Evolutionary conservation across 2,888 invertebrate species (phyloP), one percentile per base, ranked within the genome.

Genomic region (Perizoma affinitatum): DNA sequence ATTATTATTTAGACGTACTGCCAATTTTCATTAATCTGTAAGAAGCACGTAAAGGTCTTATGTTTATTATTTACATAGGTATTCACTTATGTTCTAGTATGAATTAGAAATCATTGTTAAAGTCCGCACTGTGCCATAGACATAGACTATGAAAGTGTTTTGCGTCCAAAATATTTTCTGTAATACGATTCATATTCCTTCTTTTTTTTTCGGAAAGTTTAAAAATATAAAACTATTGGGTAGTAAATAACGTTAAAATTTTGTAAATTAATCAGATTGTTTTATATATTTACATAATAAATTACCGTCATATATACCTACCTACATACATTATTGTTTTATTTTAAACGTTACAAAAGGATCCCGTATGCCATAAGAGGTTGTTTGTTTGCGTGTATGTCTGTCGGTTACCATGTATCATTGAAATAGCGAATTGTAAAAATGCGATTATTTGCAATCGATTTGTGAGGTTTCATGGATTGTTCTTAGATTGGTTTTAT

Each of bases 241-340:
- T 46, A 36, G 36, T 35, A 50, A 35, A 54, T 55, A 46, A 65
- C 63, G 43, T 62, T 49, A 38, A 54, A 68, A 65, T 66, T 65
- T 10, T 85, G 81, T 83, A 83, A 81, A 86, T 84, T 54, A 57
- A 87, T 83, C 81, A 86, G 72, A 85, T 86, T 81, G 76, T 87
- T 88, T 58, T 88, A 88, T 87, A 87, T 87, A 62, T 68, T 86
- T 88, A 86, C 84, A 84, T 75, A 90, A 82, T 89, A 89, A 88
- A 90, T 82, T 79, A 79, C 77, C 83, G 79, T 83, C 80, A 82
- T 79, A 79, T n/a, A n/a, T 65, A 22, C 22, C 22, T 22, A 22
- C 22, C 22, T 22, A 22, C 22, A 1, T 22, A 22, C 22, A 43
- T 51, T 67, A 48, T 74, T 63, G 75, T 80, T 82, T 84, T 71